A percentile compares a stretch with the other conserved stretches of the same genome.
Evolutionary conservation across 2,113 vertebrate species (phyloP).

Genomic region (Anas platyrhynchos): DNA sequence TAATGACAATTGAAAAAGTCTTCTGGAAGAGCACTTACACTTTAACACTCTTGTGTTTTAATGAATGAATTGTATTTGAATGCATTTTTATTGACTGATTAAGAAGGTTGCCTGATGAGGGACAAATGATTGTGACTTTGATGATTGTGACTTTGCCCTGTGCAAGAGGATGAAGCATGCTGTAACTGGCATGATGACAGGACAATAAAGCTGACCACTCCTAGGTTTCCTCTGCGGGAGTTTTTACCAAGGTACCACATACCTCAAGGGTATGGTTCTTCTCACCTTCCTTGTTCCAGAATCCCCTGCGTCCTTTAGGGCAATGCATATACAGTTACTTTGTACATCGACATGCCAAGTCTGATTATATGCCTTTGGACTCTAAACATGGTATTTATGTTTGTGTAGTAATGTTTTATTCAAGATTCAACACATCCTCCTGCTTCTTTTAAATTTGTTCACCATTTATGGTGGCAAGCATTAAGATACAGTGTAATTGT

Average conservation of each 20-base stretch:
- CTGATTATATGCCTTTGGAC: neutral
- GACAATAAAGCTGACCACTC: neutral
- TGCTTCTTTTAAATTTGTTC: neutral
- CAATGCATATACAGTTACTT: neutral
- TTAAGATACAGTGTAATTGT: accelerated
- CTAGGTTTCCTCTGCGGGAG: neutral
- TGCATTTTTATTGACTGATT: neutral
- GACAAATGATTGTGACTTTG: neutral
- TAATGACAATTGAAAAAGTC: neutral
- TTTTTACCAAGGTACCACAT: neutral
- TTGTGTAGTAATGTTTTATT: neutral
- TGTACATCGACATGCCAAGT: neutral
- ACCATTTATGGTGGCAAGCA: neutral
- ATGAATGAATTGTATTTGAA: neutral
- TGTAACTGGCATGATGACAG: neutral
- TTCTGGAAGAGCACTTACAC: neutral
- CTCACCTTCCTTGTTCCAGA: too few species aligned
- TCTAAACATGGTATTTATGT: neutral
- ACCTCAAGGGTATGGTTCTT: neutral
- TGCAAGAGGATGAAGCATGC: neutral
- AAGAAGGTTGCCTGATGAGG: neutral
- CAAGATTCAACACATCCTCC: neutral
- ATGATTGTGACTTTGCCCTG: neutral
- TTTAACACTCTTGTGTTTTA: neutral
- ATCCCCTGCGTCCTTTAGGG: too few species aligned